Conservation (phyloP, 2,113 vertebrate species). For the Litocranius walleri region DNA sequence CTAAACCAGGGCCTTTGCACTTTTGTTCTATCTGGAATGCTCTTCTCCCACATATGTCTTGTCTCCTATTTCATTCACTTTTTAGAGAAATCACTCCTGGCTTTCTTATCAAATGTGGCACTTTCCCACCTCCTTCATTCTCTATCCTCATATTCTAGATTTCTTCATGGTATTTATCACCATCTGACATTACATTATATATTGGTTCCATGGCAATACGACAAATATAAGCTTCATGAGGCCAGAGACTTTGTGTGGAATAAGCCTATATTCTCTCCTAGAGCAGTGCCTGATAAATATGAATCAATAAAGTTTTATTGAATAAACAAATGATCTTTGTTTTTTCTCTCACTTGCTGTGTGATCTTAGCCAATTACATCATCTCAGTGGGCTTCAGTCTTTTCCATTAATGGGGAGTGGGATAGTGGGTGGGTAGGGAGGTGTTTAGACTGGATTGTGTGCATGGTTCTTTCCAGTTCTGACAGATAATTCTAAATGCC, state of each 20-base stretch:
- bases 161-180: background rate
- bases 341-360: constrained; percentile 6
- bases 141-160: background rate
- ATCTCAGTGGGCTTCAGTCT: background rate
- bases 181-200: background rate
- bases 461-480: background rate
- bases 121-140: background rate
- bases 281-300: background rate
- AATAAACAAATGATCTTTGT: background rate
- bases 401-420: background rate
- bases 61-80: background rate
- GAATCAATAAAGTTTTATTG: background rate
- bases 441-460: background rate
- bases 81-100: background rate
- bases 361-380: background rate
- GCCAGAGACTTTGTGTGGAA: background rate
- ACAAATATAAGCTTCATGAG: background rate
- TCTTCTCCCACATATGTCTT: background rate
- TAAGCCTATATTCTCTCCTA: background rate
- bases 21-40: background rate
- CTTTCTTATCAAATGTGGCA: background rate
- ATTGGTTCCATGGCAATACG: background rate
- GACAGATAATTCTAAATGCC: background rate
- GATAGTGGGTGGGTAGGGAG: background rate
- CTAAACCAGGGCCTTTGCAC: background rate